Conservation (phyloP, 2,888 invertebrate species). For the Helicoverpa assulta region DNA sequence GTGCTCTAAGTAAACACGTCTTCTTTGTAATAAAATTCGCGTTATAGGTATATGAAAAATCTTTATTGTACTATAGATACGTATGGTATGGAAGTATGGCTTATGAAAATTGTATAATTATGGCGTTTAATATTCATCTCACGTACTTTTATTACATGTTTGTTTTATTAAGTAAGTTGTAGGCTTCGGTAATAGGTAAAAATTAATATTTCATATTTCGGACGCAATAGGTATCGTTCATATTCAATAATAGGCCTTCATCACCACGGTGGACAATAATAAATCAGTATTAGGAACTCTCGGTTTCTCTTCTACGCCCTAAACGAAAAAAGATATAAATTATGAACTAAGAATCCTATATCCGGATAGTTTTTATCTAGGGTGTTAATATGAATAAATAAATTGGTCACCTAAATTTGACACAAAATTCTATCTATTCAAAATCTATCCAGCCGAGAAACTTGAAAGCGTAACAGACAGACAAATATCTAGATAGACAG, state of each 20-base stretch:
- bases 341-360: too few species aligned
- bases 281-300: too few species aligned
- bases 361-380: too few species aligned
- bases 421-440: not conserved
- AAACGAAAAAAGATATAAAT: too few species aligned
- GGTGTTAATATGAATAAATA: too few species aligned
- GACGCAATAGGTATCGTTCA: too few species aligned
- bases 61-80: not conserved
- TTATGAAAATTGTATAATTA: constrained; percentile 2
- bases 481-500: not conserved
- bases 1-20: constrained; percentile 17
- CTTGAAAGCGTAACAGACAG: too few species aligned
- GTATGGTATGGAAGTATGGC: not conserved
- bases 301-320: too few species aligned
- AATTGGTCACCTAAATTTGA: not conserved
- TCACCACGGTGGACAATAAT: too few species aligned
- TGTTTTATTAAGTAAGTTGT: not conserved
- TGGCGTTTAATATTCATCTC: constrained; percentile 11
- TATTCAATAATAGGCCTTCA: too few species aligned
- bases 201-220: too few species aligned
- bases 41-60: constrained; percentile 16
- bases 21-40: constrained; percentile 15
- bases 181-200: not conserved
- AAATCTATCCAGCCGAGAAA: not conserved
- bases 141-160: not conserved